These are phyloP conservation scores for Mormyrops boulengeri DNA, from an alignment of 2,797 vertebrate species.

Conservation along the genomic window DNA sequence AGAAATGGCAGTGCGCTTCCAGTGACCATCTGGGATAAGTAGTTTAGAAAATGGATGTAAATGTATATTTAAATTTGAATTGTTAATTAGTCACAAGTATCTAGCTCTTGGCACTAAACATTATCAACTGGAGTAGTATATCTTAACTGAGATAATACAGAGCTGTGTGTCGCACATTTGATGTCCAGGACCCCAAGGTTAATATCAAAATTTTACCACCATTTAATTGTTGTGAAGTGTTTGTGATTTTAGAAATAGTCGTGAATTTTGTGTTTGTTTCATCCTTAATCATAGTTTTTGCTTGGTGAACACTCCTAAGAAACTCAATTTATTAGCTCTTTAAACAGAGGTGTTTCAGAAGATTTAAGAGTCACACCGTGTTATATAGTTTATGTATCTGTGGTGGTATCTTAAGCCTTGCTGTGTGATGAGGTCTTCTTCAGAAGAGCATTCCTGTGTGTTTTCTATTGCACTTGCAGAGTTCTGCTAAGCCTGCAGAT, in stretches of 20 bases:
- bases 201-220: neutral
- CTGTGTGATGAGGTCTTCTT: neutral
- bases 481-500: constrained; percentile 82
- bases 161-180: constrained; percentile 80
- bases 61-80: neutral
- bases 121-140: neutral
- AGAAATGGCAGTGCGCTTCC: neutral
- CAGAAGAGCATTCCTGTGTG: neutral
- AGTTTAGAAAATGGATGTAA: neutral
- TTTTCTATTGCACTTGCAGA: constrained; percentile 54
- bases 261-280: neutral
- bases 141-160: constrained; percentile 71
- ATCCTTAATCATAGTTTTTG: neutral
- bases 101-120: neutral
- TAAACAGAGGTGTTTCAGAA: neutral
- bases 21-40: neutral
- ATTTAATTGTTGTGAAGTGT: neutral
- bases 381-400: neutral
- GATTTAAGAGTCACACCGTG: neutral
- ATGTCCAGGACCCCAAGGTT: constrained; percentile 83
- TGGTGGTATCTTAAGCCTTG: neutral
- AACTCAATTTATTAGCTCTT: neutral
- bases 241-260: neutral
- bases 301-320: neutral
- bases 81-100: neutral